These are phyloP conservation scores for Synergus itoensis DNA, from an alignment of 2,888 invertebrate genomes.

Conservation along the genomic window DNA sequence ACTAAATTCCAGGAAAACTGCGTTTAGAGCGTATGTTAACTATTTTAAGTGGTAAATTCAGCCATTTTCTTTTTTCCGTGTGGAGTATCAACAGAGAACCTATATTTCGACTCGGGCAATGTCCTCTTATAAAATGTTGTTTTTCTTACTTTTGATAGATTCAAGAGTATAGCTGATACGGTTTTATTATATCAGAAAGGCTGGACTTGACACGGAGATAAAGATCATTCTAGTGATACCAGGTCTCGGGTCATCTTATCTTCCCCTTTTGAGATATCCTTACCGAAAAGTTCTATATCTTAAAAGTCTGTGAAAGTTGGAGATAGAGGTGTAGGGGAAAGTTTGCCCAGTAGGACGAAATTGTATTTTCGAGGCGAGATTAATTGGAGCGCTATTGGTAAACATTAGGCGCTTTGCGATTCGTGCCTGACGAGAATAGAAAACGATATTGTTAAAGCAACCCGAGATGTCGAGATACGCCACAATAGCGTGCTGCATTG, in stretches of 20 bases:
- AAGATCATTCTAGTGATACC: no score
- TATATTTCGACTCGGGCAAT: no score
- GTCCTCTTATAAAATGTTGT: neutral
- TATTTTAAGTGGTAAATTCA: no score
- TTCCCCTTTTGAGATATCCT: neutral
- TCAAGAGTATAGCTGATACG: no score
- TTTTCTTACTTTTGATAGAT: no score
- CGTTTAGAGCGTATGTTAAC: no score
- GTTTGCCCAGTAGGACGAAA: neutral
- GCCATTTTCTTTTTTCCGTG: no score
- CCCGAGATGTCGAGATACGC: neutral
- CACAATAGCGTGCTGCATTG: constrained; percentile 28
- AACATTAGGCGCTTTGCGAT: neutral
- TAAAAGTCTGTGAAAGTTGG: neutral
- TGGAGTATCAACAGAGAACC: no score
- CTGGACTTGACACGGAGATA: no score
- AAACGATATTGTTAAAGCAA: constrained; percentile 22
- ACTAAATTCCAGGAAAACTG: no score
- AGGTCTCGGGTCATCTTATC: no score
- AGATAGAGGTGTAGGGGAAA: neutral
- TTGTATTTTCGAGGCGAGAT: neutral
- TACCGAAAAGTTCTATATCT: neutral
- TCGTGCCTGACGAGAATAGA: neutral
- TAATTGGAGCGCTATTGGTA: neutral
- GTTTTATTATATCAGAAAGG: no score